Percentiles rank a stretch among this genome's conserved stretches.
Evolutionary conservation across 2,888 invertebrate species (phyloP).

Genomic region (Chrysina gloriosa): DNA sequence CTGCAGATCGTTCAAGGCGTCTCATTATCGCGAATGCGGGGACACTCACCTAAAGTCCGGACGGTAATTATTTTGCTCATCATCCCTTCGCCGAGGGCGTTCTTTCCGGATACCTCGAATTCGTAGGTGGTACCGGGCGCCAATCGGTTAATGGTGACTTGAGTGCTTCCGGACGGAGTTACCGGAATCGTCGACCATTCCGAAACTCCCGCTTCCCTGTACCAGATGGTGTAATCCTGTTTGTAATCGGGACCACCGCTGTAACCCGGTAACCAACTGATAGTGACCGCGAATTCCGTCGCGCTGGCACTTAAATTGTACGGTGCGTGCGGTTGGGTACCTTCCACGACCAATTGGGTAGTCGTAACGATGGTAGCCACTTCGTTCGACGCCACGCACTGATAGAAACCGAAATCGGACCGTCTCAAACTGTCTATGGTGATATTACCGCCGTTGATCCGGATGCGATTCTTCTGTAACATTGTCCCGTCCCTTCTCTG

Average conservation of each 20-base stretch:
- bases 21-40: neutral
- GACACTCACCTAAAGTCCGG: slow-evolving; percentile 86
- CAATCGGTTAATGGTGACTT: slow-evolving; percentile 90
- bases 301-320: slow-evolving; percentile 93
- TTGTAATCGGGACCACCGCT: slow-evolving; percentile 95
- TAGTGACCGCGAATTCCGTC: slow-evolving; percentile 89
- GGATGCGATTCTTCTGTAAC: slow-evolving; percentile 83
- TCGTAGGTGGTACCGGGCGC: slow-evolving; percentile 93
- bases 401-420: slow-evolving; percentile 94
- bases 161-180: slow-evolving; percentile 89
- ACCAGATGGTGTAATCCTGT: slow-evolving; percentile 96
- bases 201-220: slow-evolving; percentile 85
- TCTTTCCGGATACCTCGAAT: slow-evolving; percentile 95
- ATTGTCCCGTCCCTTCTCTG: slow-evolving; percentile 86
- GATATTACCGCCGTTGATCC: slow-evolving; percentile 87
- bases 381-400: slow-evolving; percentile 95
- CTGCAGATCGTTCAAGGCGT: slow-evolving; percentile 40
- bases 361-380: slow-evolving; percentile 94
- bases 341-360: slow-evolving; percentile 90
- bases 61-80: slow-evolving; percentile 93
- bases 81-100: slow-evolving; percentile 94
- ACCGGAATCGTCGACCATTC: slow-evolving; percentile 96
- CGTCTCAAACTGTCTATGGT: slow-evolving; percentile 89
- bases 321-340: slow-evolving; percentile 96
- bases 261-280: slow-evolving; percentile 95